Evolutionary conservation across 1,140 invertebrate species (phyloP).

Genomic region (Ooceraea biroi): DNA sequence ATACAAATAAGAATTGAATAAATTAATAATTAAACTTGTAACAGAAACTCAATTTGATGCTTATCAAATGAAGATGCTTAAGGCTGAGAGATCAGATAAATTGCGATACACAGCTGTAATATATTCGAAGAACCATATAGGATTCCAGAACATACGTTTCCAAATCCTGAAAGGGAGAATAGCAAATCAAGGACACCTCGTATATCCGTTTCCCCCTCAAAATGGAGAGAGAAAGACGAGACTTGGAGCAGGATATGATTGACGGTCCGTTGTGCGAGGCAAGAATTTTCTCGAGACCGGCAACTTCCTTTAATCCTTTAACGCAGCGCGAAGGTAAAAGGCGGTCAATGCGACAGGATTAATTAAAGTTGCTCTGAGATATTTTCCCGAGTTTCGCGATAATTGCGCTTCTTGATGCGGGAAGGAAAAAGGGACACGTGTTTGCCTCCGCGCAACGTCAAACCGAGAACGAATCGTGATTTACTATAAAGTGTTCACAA

Average conservation of each 20-base stretch:
- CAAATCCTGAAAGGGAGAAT: not conserved
- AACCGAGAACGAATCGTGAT: not conserved
- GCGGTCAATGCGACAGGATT: not conserved
- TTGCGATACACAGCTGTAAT: not conserved
- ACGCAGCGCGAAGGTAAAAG: slow-evolving; percentile 23
- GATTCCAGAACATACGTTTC: not conserved
- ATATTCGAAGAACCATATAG: too few relatives aligned
- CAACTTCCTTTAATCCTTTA: slow-evolving; percentile 9
- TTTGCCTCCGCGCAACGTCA: not conserved
- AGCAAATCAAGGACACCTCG: not conserved
- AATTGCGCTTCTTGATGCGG: not conserved
- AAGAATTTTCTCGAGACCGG: not conserved
- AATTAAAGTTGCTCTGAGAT: slow-evolving; percentile 28
- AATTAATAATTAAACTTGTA: not conserved
- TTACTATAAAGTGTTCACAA: not conserved
- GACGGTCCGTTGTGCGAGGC: not conserved
- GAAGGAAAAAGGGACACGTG: not conserved
- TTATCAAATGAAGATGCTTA: not conserved
- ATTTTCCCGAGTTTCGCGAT: not conserved
- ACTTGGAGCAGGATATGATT: not conserved
- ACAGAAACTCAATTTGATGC: not conserved
- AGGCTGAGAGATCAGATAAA: not conserved
- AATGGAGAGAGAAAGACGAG: not conserved
- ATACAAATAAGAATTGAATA: not conserved
- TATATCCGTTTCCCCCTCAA: not conserved